phyloP scores from a whole-genome alignment of 2,113 vertebrate genomes.

The Anas platyrhynchos region DNA sequence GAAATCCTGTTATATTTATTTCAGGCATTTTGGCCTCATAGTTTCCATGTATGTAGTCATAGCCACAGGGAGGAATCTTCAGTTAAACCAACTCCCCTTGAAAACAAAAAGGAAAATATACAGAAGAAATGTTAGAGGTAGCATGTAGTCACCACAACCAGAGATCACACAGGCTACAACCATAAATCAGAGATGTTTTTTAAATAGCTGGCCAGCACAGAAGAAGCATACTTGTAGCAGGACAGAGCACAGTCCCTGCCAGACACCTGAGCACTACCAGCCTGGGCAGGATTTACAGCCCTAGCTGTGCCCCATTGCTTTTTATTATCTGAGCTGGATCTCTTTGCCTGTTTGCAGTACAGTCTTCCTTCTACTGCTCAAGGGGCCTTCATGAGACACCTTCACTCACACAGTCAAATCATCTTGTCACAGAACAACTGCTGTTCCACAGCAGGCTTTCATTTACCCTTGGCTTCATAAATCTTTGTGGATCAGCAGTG shows the following conservation, averaged over 20 bases:
- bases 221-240: neutral
- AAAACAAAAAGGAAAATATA: neutral
- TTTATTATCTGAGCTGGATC: neutral
- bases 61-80: neutral
- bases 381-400: rapidly evolving
- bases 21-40: neutral
- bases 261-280: neutral
- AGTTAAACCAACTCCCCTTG: neutral
- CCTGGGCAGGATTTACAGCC: neutral
- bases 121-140: neutral
- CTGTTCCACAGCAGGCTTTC: neutral
- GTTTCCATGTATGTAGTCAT: neutral
- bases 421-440: neutral
- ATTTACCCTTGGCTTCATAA: neutral
- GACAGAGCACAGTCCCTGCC: rapidly evolving
- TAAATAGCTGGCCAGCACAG: neutral
- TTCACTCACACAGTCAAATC: neutral
- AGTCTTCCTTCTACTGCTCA: neutral
- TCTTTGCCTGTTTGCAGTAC: neutral
- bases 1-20: neutral
- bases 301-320: neutral
- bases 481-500: neutral
- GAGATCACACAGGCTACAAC: neutral
- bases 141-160: neutral
- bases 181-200: neutral